Evolutionary conservation across 1,140 invertebrate species (phyloP), one percentile per base, ranked within the genome.

Genomic region (Anagrus nilaparvatae): DNA sequence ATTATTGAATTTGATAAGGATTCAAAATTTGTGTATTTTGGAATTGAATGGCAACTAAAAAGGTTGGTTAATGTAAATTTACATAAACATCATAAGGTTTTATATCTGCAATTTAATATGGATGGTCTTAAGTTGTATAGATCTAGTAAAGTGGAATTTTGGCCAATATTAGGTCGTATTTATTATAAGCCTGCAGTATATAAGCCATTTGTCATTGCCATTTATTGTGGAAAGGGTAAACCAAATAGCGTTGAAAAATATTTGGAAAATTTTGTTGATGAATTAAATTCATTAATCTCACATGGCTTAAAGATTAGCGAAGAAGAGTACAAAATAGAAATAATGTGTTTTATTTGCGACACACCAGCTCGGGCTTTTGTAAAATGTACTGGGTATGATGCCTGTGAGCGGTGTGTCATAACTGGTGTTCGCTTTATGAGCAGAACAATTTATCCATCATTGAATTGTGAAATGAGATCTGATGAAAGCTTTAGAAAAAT

Each of bases 161-260:
- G 48, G 41, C 44, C 45, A 10, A 47, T 50, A n/a, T 27, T 43
- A 3, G 38, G 44, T 16, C 43, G 36, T 23, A 30, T 50, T 5
- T 34, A 37, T 9, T 46, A 18, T 19, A 8, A 23, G 3, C 14
- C 30, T 14, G 44, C 46, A 9, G 29, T 47, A 3, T 50, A 50
- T 13, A 33, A 41, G 23, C 44, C 41, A 2, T 47, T 49, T 14
- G 13, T 44, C 13, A 40, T 49, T 8, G 43, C 35, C n/a, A 21
- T 45, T n/a, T 49, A 40, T 35, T 40, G 31, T 16, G 48, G 44
- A 31, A 24, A 40, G 3, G 8, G 21, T 4, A 43, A 46, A 29
- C 41, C 44, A 31, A 8, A 24, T 3, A 39, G 20, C 13, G 31
- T 46, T 0, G 18, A 39, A 16, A 4, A 36, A 10, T 50, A 35